A percentile compares a stretch with the other conserved stretches of the same genome.
Evolutionary conservation across 35 echinoderm and acorn worm genomes (phyloP).

Genomic region (Strongylocentrotus purpuratus): DNA sequence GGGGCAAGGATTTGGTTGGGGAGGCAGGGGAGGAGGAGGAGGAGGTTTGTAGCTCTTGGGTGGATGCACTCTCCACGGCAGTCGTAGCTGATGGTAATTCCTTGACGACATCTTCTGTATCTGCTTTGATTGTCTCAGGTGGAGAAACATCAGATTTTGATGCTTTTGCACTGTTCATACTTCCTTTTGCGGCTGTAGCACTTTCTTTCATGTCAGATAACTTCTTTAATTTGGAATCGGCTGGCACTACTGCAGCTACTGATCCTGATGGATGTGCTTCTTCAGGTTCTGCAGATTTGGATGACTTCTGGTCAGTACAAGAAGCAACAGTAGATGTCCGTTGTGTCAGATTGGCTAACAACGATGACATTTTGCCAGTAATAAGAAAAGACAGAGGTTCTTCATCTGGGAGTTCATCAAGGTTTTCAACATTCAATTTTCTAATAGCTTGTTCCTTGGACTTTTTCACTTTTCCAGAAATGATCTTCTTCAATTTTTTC

Average conservation of each 20-base stretch:
- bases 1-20: neutral
- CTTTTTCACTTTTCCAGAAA: conserved; percentile 41
- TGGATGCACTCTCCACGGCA: neutral
- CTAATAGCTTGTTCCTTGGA: neutral
- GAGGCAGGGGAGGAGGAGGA: neutral
- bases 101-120: neutral
- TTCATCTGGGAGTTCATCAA: conserved; percentile 42
- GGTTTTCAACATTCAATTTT: neutral
- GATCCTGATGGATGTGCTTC: neutral
- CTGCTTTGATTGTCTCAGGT: neutral
- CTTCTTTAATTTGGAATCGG: neutral
- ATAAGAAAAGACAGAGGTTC: conserved; percentile 27
- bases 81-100: neutral
- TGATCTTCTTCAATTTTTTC: conserved; percentile 43
- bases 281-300: neutral
- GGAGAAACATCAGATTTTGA: neutral
- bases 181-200: neutral
- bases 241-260: neutral
- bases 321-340: neutral
- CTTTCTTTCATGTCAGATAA: neutral
- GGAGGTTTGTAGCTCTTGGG: neutral
- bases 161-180: neutral
- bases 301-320: neutral
- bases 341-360: neutral
- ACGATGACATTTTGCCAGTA: conserved; percentile 8